phyloP scores from a whole-genome alignment of 2,113 vertebrate genomes.

The Cephalopholis sonnerati region DNA sequence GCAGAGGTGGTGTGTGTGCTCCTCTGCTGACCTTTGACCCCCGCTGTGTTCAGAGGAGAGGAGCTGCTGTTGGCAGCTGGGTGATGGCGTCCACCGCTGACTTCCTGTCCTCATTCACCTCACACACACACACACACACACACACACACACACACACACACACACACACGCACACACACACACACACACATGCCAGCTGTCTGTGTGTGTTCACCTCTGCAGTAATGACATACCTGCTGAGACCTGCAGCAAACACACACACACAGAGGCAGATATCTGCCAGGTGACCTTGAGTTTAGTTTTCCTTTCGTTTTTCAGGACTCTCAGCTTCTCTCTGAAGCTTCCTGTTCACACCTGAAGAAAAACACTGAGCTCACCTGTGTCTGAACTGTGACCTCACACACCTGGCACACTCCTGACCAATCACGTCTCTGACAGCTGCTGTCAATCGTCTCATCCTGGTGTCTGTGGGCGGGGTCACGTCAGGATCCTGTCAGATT shows the following conservation, averaged over 20 bases:
- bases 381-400: too few species aligned
- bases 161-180: background rate
- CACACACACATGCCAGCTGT: background rate
- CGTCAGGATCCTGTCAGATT: too few species aligned
- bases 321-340: background rate
- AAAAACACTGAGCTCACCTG: too few species aligned
- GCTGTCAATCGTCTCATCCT: too few species aligned
- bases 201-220: background rate
- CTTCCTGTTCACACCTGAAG: too few species aligned
- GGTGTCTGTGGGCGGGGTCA: too few species aligned
- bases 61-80: slow-evolving; percentile 34
- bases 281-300: slow-evolving; percentile 45
- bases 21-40: slow-evolving; percentile 39
- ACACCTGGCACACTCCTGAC: too few species aligned
- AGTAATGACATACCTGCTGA: slow-evolving; percentile 31
- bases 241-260: slow-evolving; percentile 6
- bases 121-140: background rate
- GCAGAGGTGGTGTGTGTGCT: background rate
- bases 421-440: too few species aligned
- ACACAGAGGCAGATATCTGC: background rate
- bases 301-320: background rate
- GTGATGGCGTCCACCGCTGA: slow-evolving; percentile 32
- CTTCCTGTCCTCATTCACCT: slow-evolving; percentile 37
- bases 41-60: slow-evolving; percentile 43
- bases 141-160: slow-evolving; percentile 2